Percentiles rank a stretch among this genome's conserved stretches.
These are phyloP conservation scores for Drosophila sturtevanti DNA, from an alignment of 1,140 invertebrate species.

Conservation along the genomic window DNA sequence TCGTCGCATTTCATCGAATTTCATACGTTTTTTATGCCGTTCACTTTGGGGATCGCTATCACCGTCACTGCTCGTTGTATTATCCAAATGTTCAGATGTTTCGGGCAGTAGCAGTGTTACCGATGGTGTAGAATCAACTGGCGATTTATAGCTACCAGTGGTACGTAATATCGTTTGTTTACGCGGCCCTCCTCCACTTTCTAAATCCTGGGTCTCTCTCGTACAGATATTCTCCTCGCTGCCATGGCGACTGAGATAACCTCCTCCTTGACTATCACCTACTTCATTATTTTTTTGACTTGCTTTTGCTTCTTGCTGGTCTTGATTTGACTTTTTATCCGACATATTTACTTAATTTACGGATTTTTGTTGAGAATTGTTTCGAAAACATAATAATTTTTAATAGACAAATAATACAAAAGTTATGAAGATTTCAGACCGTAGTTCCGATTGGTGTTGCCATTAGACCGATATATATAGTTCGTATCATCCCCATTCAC, in stretches of 20 bases:
- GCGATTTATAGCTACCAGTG: slow-evolving; percentile 28
- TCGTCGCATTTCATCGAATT: slow-evolving; percentile 55
- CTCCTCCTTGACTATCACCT: background rate
- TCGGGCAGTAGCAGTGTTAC: slow-evolving; percentile 37
- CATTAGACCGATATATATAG: too few relatives aligned
- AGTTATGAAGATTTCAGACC: slow-evolving; percentile 6
- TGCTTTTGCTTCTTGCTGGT: background rate
- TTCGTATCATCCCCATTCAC: too few relatives aligned
- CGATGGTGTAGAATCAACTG: slow-evolving; percentile 17
- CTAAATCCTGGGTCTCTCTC: background rate
- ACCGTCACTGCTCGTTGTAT: slow-evolving; percentile 12
- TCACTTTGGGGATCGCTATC: slow-evolving; percentile 29
- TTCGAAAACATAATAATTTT: background rate
- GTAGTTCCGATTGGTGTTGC: too few relatives aligned
- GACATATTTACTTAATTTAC: background rate
- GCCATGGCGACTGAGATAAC: background rate
- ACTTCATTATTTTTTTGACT: background rate
- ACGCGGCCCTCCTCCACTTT: background rate
- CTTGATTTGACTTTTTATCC: background rate
- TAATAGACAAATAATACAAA: slow-evolving; percentile 39
- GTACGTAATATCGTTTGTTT: slow-evolving; percentile 35
- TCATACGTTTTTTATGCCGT: slow-evolving; percentile 23
- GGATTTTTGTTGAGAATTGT: background rate
- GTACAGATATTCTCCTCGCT: background rate
- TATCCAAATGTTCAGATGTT: background rate